Evolutionary conservation across 53 echinoderm and acorn worm genomes (phyloP), one percentile per base, ranked within the genome.

Genomic region (Mesocentrotus franciscanus): DNA sequence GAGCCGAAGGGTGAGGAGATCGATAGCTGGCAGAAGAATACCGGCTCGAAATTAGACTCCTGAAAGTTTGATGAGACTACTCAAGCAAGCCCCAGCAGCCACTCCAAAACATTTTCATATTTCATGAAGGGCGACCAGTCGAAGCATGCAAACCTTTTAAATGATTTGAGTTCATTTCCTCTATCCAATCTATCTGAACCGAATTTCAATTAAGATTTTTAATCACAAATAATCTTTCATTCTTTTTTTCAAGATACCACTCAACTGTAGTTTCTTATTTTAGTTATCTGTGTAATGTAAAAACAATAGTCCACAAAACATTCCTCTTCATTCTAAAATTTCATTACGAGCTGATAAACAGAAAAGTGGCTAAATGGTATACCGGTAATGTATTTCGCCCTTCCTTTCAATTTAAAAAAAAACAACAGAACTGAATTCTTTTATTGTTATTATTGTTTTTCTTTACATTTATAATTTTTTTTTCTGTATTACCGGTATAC

Each of bases 101-200:
- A 42, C 36, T 81, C 33, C 42, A 81, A 81, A 36, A 81, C 81
- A 81, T 81, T 81, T 81, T 9, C 81, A 81, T 81, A 18, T 81
- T 81, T 81, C 17, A 81, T 81, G 81, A 81, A 39, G 81, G 81
- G 42, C 17, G 42, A 81, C 8, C 8, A 18, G 39, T 36, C 42
- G 36, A 81, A 76, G 76, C 76, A 33, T 76, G 76, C 30, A 76
- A 33, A 76, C 2, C 64, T 75, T 75, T 14, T 76, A 76, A 76
- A 76, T 76, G 33, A 76, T 76, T 33, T 30, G 12, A 76, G 76
- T 10, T 76, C 76, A 33, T 32, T 30, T 76, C 76, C 30, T 32
- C 30, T 27, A 30, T 76, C 12, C 33, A 10, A 13, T 76, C 27
- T 14, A 76, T 30, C 30, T 33, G 13, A 9, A 30, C 76, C 13